Evolutionary conservation across 2,797 vertebrate genomes (phyloP), one percentile per base, ranked within the genome.

Genomic region (Pangasius sanitwongsei): DNA sequence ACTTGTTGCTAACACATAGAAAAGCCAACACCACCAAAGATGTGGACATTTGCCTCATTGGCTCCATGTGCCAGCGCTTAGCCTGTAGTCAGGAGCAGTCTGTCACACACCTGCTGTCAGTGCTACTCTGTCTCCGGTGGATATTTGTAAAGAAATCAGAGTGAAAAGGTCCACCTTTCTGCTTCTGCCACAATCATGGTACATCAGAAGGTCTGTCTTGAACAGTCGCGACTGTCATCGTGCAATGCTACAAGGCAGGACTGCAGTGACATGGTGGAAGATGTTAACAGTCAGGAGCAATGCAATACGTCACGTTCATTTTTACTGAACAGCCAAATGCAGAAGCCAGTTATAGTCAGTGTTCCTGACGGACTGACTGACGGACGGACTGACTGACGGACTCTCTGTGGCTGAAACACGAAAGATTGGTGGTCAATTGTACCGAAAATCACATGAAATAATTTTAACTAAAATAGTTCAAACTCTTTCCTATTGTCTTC

Each of bases 131-230:
- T 82, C 53, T 70, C 74, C 48, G 13, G 23, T 15, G 13, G 70
- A 41, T 53, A 77, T 80, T 80, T 86, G 65, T 48, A 41, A 18
- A 86, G 34, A 65, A 86, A 77, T 31, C 61, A 37, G n/a, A 63
- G 37, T 74, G 88, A 86, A 89, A 89, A 85, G n/a, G 75, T 74
- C 77, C 77, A 89, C 34, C 77, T 61, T 70, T 86, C 85, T 63
- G 65, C 82, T 74, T 83, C 70, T 74, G 85, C 86, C 78, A 89
- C 85, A 63, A 82, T 69, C 77, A 82, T 3, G 18, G 34, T 16
- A 18, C 28, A 25, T 87, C 80, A 70, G 48, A 31, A 57, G 37
- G 59, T 67, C 80, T 65, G 78, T 77, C 63, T 83, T 25, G 34
- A 82, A 57, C 34, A 28, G 55, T 28, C 34, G 0, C 5, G 31